Percentiles rank a stretch among this genome's conserved stretches.
These are phyloP conservation scores for Irena cyanogastra DNA, from an alignment of 2,113 vertebrate genomes.

Conservation along the genomic window DNA sequence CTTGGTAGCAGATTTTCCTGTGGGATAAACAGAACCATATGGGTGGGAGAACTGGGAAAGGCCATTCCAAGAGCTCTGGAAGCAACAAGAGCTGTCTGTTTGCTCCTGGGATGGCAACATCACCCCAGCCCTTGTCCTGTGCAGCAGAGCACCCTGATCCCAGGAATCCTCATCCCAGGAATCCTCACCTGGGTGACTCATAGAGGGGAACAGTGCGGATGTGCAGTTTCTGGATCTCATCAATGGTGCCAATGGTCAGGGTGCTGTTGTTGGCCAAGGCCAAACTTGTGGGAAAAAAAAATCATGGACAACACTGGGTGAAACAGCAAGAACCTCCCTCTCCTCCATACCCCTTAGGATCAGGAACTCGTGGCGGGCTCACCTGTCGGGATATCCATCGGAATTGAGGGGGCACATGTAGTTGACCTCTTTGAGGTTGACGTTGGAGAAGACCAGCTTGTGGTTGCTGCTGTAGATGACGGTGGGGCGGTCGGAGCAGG, in stretches of 20 bases:
- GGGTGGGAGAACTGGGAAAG: not conserved
- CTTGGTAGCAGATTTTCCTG: slow-evolving; percentile 98
- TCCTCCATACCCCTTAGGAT: not conserved
- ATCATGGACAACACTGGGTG: not conserved
- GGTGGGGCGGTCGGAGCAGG: slow-evolving; percentile 96
- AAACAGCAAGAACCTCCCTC: not conserved
- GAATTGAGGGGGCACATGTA: slow-evolving; percentile 99
- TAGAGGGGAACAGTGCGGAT: slow-evolving; percentile 96
- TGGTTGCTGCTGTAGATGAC: slow-evolving; percentile 99
- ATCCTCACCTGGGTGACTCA: slow-evolving; percentile 90
- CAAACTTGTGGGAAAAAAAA: slow-evolving; percentile 71
- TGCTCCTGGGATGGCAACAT: accelerated
- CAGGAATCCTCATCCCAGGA: not conserved
- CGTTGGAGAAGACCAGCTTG: slow-evolving; percentile 98
- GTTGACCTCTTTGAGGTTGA: slow-evolving; percentile 99
- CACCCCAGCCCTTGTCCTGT: accelerated
- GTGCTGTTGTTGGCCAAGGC: slow-evolving; percentile 98
- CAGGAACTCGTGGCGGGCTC: not conserved
- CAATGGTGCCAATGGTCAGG: slow-evolving; percentile 95
- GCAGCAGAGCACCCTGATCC: not conserved
- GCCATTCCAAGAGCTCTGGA: not conserved
- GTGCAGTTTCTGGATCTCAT: slow-evolving; percentile 98
- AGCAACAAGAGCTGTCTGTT: not conserved
- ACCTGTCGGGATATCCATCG: slow-evolving; percentile 97
- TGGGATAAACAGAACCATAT: not conserved